Percentiles rank a stretch among this genome's conserved stretches.
Evolutionary conservation across 2,113 vertebrate species (phyloP).

Genomic region (Ictalurus furcatus): DNA sequence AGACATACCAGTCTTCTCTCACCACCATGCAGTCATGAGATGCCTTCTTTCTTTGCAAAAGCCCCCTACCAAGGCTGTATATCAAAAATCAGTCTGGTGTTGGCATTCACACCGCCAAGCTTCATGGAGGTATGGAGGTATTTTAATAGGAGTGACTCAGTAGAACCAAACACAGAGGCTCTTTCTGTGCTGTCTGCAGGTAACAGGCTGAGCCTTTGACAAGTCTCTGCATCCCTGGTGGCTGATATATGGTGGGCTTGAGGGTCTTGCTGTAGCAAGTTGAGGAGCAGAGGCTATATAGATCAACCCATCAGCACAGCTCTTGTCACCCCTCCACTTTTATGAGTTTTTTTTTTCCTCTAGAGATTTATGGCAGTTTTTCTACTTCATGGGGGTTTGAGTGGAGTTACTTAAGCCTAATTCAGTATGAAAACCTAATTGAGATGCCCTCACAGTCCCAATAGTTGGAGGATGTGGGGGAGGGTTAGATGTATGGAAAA

Average conservation of each 20-base stretch:
- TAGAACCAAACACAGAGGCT: slow-evolving; percentile 73
- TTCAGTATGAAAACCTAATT: slow-evolving; percentile 53
- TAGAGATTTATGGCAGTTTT: slow-evolving; percentile 54
- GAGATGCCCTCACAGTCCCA: slow-evolving; percentile 43
- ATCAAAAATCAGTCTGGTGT: slow-evolving; percentile 70
- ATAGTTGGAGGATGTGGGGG: slow-evolving; percentile 24
- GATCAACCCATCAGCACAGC: slow-evolving; percentile 51
- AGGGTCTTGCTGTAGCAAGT: slow-evolving; percentile 39
- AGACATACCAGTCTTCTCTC: slow-evolving; percentile 29
- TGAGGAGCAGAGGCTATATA: slow-evolving; percentile 40
- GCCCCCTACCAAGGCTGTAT: slow-evolving; percentile 60
- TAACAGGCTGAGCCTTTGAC: slow-evolving; percentile 65
- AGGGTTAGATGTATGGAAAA: slow-evolving; percentile 35
- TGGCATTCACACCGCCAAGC: slow-evolving; percentile 68
- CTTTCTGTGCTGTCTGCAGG: slow-evolving; percentile 68
- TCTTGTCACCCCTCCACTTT: slow-evolving; percentile 50
- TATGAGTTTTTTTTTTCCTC: slow-evolving; percentile 47
- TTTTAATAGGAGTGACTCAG: slow-evolving; percentile 75
- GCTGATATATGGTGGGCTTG: slow-evolving; percentile 51
- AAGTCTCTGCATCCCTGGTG: slow-evolving; percentile 53
- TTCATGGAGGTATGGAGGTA: slow-evolving; percentile 71
- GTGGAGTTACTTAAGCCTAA: slow-evolving; percentile 48
- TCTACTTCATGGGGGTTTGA: slow-evolving; percentile 52
- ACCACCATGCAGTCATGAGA: slow-evolving; percentile 36
- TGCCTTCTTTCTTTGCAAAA: slow-evolving; percentile 33